Evolutionary conservation across 2,113 vertebrate species (phyloP), one percentile per base, ranked within the genome.

Genomic region (Dryoscopus gambensis): DNA sequence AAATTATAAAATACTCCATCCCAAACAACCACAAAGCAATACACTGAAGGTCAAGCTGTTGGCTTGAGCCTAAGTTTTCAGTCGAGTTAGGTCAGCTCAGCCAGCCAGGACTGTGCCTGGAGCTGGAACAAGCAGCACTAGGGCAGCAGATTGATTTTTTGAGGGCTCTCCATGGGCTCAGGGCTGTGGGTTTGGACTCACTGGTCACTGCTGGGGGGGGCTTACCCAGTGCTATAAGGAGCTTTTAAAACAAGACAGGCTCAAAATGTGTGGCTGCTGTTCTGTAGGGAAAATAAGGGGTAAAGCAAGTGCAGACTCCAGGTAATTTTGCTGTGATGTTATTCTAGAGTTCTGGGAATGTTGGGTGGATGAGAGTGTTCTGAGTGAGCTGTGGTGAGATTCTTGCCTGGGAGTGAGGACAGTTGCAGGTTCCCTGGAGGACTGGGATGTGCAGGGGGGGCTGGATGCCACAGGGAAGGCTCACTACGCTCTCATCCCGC

Each of bases 1-100:
- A 81, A 55, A 50, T 28, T 2, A 24, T 10, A 6, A 27, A 11
- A 20, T 39, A 40, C 35, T 87, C 37, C 11, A 17, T 62, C 46
- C 11, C 12, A 40, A 20, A 22, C 57, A 50, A 39, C 52, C 10
- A 10, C 14, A 5, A 6, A 49, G 53, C 53, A 33, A 33, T 16
- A 4, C 0, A 0, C 7, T 25, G 35, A 50, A 49, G 46, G 64
- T 23, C 24, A 10, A 22, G n/a, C 53, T 68, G 37, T 6, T 9
- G 23, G 62, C 13, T 64, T 73, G 67, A 69, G 49, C 53, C 50
- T 31, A 1, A 13, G 33, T 44, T 49, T 44, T 52, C 13, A 19
- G 35, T 47, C 0, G 0, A 20, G 18, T 47, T 39, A 33, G 35
- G 14, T 30, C 44, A 71, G 78, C 30, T 89, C 50, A 25, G 33